Conservation (phyloP, 1,140 invertebrate genomes). For the Triops longicaudatus region DNA sequence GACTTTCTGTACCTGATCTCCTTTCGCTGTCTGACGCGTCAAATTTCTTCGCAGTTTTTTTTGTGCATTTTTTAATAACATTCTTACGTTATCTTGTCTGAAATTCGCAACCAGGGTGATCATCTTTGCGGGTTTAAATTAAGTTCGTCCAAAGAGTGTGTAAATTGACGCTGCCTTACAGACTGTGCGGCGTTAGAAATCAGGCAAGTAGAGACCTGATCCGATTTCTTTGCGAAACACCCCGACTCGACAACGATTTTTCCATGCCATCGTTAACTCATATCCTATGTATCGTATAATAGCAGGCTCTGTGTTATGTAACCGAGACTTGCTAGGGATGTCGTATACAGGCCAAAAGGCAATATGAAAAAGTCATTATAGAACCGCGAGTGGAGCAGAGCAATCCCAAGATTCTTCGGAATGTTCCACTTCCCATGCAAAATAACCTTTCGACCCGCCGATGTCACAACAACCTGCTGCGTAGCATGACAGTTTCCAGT, state of each 20-base stretch:
- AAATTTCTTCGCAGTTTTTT: background rate
- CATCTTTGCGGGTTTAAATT: no score
- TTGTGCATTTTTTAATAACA: no score
- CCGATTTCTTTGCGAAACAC: no score
- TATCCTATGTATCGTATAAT: background rate
- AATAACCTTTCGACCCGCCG: constrained; percentile 6
- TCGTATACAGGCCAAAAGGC: background rate
- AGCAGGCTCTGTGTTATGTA: background rate
- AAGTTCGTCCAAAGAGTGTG: no score
- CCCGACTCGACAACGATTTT: no score
- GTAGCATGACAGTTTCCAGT: background rate
- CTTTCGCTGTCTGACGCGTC: background rate
- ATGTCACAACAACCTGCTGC: constrained; percentile 9
- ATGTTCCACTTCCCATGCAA: background rate
- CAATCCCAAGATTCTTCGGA: background rate
- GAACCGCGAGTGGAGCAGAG: background rate
- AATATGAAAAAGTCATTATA: constrained; percentile 14
- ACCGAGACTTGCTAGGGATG: background rate
- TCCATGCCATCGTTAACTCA: no score
- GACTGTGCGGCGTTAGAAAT: no score
- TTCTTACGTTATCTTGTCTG: no score
- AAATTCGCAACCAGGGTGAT: no score
- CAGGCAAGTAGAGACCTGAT: no score
- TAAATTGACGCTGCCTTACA: no score
- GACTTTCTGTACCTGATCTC: background rate